These are phyloP conservation scores for Emberiza fucata DNA, from an alignment of 2,113 vertebrate genomes.

Conservation along the genomic window DNA sequence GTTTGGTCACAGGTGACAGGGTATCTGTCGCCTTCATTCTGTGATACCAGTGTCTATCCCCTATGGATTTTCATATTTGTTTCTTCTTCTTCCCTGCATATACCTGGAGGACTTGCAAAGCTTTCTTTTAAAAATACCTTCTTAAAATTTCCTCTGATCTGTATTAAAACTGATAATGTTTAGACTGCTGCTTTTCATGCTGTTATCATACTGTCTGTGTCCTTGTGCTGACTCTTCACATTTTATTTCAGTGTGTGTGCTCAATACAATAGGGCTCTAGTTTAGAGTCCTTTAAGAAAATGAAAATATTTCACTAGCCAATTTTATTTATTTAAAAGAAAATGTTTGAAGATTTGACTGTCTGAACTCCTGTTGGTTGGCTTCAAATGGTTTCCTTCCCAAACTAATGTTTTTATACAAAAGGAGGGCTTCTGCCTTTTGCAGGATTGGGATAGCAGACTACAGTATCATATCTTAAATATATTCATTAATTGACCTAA, in stretches of 20 bases:
- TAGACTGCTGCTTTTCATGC: not conserved
- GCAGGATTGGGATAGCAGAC: not conserved
- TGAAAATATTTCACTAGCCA: not conserved
- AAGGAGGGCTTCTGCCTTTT: not conserved
- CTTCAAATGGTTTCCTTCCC: not conserved
- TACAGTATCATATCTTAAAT: not conserved
- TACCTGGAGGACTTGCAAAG: not conserved
- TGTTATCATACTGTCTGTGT: not conserved
- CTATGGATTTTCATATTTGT: not conserved
- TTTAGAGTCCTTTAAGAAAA: not conserved
- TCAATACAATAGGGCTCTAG: not conserved
- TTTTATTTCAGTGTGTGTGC: not conserved
- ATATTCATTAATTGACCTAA: not conserved
- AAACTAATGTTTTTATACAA: not conserved
- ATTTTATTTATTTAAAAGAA: not conserved
- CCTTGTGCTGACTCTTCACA: not conserved
- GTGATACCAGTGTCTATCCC: not conserved
- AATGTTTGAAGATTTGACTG: not conserved
- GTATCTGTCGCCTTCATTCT: not conserved
- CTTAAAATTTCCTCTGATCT: not conserved
- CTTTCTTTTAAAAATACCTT: not conserved
- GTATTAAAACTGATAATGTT: not conserved
- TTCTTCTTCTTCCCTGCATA: fast-evolving
- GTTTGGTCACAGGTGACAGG: not conserved
- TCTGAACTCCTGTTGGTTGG: not conserved